Conservation (phyloP, 1,140 invertebrate species). For the Zaprionus kolodkinae region DNA sequence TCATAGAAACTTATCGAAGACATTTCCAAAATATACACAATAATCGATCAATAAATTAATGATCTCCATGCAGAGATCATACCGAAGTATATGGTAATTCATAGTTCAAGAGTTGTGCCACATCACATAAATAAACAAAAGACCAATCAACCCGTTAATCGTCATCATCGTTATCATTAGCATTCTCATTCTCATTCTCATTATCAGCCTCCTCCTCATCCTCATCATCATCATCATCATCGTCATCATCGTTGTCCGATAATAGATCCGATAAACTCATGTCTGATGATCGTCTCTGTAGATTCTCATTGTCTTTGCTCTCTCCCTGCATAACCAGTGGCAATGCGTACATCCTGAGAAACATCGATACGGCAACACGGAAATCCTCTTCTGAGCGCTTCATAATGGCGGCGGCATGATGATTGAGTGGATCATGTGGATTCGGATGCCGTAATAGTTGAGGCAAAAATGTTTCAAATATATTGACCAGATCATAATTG, state of each 20-base stretch:
- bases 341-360: constrained; percentile 97
- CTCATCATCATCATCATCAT: too few relatives aligned
- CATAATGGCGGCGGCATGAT: constrained; percentile 99
- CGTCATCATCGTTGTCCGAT: constrained; percentile 51
- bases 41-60: neutral
- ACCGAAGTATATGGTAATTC: constrained; percentile 25
- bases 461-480: constrained; percentile 99
- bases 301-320: constrained; percentile 27
- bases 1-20: neutral
- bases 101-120: constrained; percentile 26
- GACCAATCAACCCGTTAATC: constrained; percentile 45
- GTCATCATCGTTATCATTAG: constrained; percentile 17
- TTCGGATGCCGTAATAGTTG: constrained; percentile 99
- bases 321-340: constrained; percentile 29
- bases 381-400: constrained; percentile 99
- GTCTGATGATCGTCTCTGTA: constrained; percentile 66
- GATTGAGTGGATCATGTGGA: constrained; percentile 98
- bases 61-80: constrained; percentile 3
- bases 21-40: too few relatives aligned
- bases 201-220: constrained; percentile 28
- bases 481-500: constrained; percentile 98
- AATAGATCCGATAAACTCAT: constrained; percentile 61
- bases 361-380: constrained; percentile 98
- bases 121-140: constrained; percentile 42
- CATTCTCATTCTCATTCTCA: constrained; percentile 18